Evolutionary conservation across 1,140 invertebrate genomes (phyloP).

Genomic region (Drosophila watanabei): DNA sequence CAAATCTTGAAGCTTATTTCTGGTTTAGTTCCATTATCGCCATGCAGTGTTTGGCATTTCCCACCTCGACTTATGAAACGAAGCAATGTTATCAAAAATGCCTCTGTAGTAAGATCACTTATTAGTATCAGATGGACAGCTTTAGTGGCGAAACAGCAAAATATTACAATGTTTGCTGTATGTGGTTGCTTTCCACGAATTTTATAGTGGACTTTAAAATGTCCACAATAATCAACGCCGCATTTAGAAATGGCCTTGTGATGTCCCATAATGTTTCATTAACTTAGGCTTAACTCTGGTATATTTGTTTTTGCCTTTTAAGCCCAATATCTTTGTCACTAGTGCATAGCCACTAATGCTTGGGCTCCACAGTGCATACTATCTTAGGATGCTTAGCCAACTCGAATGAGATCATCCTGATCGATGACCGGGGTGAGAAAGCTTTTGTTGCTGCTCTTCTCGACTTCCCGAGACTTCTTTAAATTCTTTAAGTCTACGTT

Average conservation of each 20-base stretch:
- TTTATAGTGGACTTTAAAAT: neutral
- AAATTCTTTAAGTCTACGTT: too few species aligned
- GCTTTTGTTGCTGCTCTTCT: too few species aligned
- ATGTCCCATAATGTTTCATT: neutral
- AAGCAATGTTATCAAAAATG: neutral
- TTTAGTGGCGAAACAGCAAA: neutral
- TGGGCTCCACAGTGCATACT: too few species aligned
- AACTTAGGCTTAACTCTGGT: neutral
- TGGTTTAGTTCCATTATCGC: neutral
- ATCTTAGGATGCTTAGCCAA: too few species aligned
- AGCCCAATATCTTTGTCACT: neutral
- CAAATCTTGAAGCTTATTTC: too few species aligned
- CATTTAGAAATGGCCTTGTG: neutral
- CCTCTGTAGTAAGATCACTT: slow-evolving; percentile 3
- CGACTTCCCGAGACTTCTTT: too few species aligned
- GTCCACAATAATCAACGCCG: too few species aligned
- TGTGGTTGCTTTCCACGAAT: neutral
- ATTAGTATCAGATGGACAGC: neutral
- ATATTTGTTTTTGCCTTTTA: neutral
- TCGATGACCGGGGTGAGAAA: too few species aligned
- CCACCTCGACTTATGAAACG: neutral
- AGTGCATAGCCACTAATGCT: neutral
- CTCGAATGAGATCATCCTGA: too few species aligned
- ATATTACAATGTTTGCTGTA: neutral
- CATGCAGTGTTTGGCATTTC: neutral